Percentiles rank a stretch among this genome's conserved stretches.
Conservation (phyloP, 2,797 vertebrate genomes). For the Meda fulgida region DNA sequence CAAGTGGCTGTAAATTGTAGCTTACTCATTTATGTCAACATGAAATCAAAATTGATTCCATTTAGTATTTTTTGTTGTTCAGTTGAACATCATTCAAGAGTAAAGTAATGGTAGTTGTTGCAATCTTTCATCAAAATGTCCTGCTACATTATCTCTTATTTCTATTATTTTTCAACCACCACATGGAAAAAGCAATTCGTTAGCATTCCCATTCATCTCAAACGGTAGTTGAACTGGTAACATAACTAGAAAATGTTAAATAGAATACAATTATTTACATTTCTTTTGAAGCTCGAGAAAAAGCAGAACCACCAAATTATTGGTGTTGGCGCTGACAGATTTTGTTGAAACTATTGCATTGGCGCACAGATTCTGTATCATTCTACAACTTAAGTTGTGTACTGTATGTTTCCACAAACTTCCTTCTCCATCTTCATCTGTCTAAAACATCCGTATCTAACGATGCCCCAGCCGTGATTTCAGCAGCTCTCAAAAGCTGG, state of each 20-base stretch:
- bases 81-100: neutral
- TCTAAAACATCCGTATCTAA: slow-evolving; percentile 46
- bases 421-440: slow-evolving; percentile 37
- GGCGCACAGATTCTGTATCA: neutral
- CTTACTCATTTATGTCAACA: slow-evolving; percentile 1
- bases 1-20: neutral
- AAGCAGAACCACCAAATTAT: neutral
- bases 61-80: neutral
- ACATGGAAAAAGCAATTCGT: neutral
- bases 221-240: neutral
- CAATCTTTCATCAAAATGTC: neutral
- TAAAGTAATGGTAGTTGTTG: neutral
- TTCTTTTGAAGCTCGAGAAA: neutral
- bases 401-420: neutral
- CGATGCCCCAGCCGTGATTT: neutral
- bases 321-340: neutral
- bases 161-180: neutral
- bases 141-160: neutral
- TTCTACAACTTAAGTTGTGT: neutral
- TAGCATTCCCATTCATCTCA: neutral
- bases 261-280: neutral
- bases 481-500: slow-evolving; percentile 9
- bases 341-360: neutral
- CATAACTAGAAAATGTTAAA: neutral
- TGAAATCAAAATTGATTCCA: neutral